Base-by-base conservation (phyloP, 1,140 invertebrate species). In the Drosophila triauraria region DNA sequence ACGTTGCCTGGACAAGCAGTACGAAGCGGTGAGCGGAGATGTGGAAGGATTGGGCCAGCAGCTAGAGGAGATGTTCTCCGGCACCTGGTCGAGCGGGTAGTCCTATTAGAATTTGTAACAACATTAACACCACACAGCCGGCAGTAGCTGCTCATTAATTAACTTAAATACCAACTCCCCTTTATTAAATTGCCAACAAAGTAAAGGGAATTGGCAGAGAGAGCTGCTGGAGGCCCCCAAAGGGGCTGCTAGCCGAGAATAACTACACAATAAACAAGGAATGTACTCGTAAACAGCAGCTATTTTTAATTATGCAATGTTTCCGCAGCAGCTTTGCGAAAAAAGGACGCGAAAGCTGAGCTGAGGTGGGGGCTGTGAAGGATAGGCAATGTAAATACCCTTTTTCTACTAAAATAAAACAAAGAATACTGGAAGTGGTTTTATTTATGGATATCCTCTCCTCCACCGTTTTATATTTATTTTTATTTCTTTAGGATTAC, bases 221-320 rank as follows among this genome's bases (percentile, higher is more conserved):
- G 35, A 40, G 53, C 35, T 40, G 20, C 20, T 23, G 53, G 53
- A 40, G 35, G 35, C 20, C 38, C 8, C 20, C 53, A 23, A 3
- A 1, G n/a, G 17, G 47, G 8, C 38, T 4, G 20, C 20, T 0
- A 69, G 44, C 30, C 20, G 27, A 43, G 43, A 23, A 69, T 68
- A 62, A 68, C 38, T 75, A 69, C 59, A 78, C 78, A 81, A 58
- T 74, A 80, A 83, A 83, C 75, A 70, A 78, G 71, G 68, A 83
- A 70, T 76, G 47, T 58, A 75, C 75, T 63, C 63, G 62, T 75
- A 75, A 87, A 87, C 57, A 88, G 80, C 48, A 65, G 72, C 80
- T 79, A 65, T 88, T 88, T 83, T 80, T 84, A 88, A 88, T 87
- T 87, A 88, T 88, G 84, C 84, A 80, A 67, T 61, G 75, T 61